Conservation (phyloP, 2,797 vertebrate species). For the Perodicticus potto region DNA sequence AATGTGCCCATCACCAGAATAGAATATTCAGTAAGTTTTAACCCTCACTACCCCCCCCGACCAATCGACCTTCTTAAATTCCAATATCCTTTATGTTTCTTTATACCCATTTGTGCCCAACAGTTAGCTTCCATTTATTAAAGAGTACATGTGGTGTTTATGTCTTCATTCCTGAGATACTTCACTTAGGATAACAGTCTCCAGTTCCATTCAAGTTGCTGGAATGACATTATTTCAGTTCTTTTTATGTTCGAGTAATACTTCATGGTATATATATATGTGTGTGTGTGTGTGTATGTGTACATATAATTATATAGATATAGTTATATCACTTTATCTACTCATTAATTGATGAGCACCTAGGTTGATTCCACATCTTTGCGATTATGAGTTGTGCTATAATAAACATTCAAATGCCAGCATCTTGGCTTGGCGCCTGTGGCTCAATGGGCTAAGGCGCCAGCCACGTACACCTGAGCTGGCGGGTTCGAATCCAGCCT, state of each 20-base stretch:
- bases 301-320: too few species aligned
- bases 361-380: not conserved
- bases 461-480: too few species aligned
- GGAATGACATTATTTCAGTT: not conserved
- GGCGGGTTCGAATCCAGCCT: too few species aligned
- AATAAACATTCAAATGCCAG: not conserved
- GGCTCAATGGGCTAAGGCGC: too few species aligned
- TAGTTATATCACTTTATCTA: not conserved
- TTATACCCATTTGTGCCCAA: not conserved
- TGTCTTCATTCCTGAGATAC: not conserved
- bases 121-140: not conserved
- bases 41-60: not conserved
- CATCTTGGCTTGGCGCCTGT: too few species aligned
- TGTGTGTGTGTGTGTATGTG: too few species aligned
- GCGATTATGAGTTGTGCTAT: not conserved
- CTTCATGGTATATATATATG: not conserved
- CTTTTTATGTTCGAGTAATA: not conserved
- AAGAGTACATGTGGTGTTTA: not conserved
- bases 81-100: not conserved
- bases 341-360: not conserved
- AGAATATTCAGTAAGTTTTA: not conserved
- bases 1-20: not conserved
- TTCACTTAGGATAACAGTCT: not conserved
- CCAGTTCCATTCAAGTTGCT: not conserved
- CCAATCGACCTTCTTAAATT: not conserved